phyloP scores from a whole-genome alignment of 2,797 vertebrate species.

The Streptopelia turtur region DNA sequence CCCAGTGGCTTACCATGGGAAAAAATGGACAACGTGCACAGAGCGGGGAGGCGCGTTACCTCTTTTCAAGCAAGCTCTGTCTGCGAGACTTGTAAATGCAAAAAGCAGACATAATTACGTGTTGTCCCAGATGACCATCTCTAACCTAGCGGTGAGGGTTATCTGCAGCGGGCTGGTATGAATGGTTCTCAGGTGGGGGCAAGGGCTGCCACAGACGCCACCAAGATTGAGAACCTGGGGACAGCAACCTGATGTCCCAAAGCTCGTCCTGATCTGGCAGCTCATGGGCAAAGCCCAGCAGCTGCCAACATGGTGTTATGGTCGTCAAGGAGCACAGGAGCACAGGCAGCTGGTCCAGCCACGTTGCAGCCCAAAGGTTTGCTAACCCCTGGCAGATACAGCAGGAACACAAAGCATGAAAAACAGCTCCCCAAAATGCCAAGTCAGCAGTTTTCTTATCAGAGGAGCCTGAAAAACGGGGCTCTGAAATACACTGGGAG shows the following conservation, averaged over 20 bases:
- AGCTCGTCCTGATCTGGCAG: fast-evolving
- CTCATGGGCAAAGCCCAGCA: fast-evolving
- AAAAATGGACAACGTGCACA: not conserved
- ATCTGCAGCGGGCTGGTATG: not conserved
- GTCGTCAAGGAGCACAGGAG: not conserved
- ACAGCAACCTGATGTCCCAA: not conserved
- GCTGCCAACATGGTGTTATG: fast-evolving
- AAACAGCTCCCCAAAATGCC: not conserved
- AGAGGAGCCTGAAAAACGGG: not conserved
- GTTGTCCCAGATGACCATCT: not conserved
- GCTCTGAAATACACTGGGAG: constrained; percentile 42
- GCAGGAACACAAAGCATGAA: not conserved
- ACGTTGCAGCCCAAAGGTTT: not conserved
- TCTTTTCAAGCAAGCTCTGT: not conserved
- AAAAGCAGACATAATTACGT: not conserved
- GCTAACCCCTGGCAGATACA: not conserved
- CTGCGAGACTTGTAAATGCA: fast-evolving
- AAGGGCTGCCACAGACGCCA: not conserved
- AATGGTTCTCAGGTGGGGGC: not conserved
- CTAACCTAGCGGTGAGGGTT: not conserved
- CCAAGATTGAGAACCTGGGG: not conserved
- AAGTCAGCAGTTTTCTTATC: constrained; percentile 49
- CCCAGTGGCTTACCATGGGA: not conserved
- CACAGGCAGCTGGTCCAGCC: not conserved
- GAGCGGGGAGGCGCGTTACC: not conserved